Evolutionary conservation across 2,888 invertebrate genomes (phyloP).

Genomic region (Amphipoea lucens): DNA sequence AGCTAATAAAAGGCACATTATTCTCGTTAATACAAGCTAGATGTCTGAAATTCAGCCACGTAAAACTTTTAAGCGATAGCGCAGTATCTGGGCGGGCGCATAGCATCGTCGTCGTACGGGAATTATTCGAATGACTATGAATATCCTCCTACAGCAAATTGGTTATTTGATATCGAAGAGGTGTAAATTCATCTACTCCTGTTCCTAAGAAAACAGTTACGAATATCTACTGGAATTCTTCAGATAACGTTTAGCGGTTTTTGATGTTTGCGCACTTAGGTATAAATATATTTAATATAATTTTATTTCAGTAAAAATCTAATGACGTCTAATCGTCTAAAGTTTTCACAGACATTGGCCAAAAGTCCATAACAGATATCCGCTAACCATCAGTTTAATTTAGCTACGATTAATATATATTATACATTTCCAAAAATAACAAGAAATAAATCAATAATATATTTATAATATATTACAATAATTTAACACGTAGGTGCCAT

Average conservation of each 20-base stretch:
- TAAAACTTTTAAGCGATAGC: slow-evolving; percentile 27
- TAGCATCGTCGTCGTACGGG: slow-evolving; percentile 14
- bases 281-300: slow-evolving; percentile 15
- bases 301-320: slow-evolving; percentile 1
- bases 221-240: slow-evolving; percentile 36
- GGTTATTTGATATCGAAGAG: slow-evolving; percentile 48
- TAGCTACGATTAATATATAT: slow-evolving; percentile 44
- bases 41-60: slow-evolving; percentile 45
- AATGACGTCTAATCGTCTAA: slow-evolving; percentile 22
- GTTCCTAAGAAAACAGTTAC: slow-evolving; percentile 38
- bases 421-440: slow-evolving; percentile 44
- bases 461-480: slow-evolving; percentile 48
- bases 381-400: slow-evolving; percentile 56
- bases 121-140: slow-evolving; percentile 52
- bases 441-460: slow-evolving; percentile 45
- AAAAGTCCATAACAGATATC: slow-evolving; percentile 14
- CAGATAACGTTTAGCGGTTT: slow-evolving; percentile 35
- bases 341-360: slow-evolving; percentile 11
- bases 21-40: slow-evolving; percentile 62
- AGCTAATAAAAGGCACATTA: slow-evolving; percentile 81
- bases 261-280: slow-evolving; percentile 24
- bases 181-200: slow-evolving; percentile 39
- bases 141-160: slow-evolving; percentile 35
- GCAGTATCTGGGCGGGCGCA: slow-evolving; percentile 25
- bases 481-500: slow-evolving; percentile 59